Evolutionary conservation across 2,797 vertebrate species (phyloP).

Genomic region (Garrulus glandarius): DNA sequence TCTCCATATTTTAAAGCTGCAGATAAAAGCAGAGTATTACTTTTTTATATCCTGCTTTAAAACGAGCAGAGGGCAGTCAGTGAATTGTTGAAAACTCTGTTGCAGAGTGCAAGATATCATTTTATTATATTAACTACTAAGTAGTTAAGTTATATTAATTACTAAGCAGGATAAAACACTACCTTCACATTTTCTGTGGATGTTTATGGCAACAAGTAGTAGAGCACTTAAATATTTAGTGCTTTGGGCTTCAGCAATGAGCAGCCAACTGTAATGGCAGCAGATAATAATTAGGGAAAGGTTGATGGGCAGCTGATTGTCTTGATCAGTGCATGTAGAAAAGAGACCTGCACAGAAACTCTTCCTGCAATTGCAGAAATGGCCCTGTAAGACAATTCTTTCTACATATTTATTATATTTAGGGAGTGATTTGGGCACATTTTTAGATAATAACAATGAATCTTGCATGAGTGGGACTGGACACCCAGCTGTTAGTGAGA

Average conservation of each 20-base stretch:
- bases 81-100: background rate
- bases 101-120: background rate
- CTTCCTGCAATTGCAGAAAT: background rate
- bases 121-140: too few species aligned
- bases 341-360: background rate
- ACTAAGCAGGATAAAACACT: background rate
- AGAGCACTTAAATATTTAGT: background rate
- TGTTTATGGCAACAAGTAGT: background rate
- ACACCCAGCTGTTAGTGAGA: background rate
- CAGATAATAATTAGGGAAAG: background rate
- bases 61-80: background rate
- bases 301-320: fast-evolving
- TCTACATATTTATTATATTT: background rate
- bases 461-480: background rate
- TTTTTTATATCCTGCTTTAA: background rate
- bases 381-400: fast-evolving
- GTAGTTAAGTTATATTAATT: too few species aligned
- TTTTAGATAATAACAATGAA: background rate
- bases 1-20: background rate
- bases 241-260: background rate
- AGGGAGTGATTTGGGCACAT: background rate
- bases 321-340: background rate
- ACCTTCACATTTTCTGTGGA: background rate
- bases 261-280: background rate
- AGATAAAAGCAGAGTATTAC: background rate